Base-by-base conservation (phyloP, 2,797 vertebrate genomes). In the Arvicola amphibius region DNA sequence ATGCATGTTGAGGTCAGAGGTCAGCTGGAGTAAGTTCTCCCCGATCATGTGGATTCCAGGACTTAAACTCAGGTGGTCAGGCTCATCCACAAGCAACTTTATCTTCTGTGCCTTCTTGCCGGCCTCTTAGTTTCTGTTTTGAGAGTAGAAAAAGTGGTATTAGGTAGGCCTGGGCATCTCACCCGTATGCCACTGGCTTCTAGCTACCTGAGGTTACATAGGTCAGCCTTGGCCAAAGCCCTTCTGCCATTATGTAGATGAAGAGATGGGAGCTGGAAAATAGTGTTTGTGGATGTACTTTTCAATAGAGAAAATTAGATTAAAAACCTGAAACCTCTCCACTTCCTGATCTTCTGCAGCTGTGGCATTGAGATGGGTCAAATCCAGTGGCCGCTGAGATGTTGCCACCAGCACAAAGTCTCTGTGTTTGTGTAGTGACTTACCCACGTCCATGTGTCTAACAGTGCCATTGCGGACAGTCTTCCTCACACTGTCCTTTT, bases 291-390 rank as follows among this genome's bases (percentile, higher is more conserved):
- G 59, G 79, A 84, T 73, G 59, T 91, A 32, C 43, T 91, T 29
- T 79, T 92, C 37, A n/a, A 87, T 43, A 71, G 67, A 71, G 63
- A 88, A 96, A 95, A 90, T 29, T 12, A 32, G 89, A 61, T 76
- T 34, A n/a, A 88, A 88, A 96, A 83, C 85, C 53, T 65, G 81
- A 92, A 86, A 78, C 65, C 19, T 94, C 73, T 61, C 13, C 74
- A 32, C 85, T 92, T 94, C 46, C 84, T 94, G 63, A 51, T 79
- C 88, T 79, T 74, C 29, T 76, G 43, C 17, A 92, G 53, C 94
- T 96, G 43, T 88, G 89, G 95, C 80, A 65, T 0, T 46, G 83
- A 88, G 91, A 46, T 43, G 46, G 80, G 78, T 74, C 77, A 92
- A 21, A 51, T 77, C 73, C 84, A 71, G 5, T 9, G 46, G 48